These are phyloP conservation scores for Pithys albifrons DNA, from an alignment of 2,113 vertebrate genomes.

Conservation along the genomic window DNA sequence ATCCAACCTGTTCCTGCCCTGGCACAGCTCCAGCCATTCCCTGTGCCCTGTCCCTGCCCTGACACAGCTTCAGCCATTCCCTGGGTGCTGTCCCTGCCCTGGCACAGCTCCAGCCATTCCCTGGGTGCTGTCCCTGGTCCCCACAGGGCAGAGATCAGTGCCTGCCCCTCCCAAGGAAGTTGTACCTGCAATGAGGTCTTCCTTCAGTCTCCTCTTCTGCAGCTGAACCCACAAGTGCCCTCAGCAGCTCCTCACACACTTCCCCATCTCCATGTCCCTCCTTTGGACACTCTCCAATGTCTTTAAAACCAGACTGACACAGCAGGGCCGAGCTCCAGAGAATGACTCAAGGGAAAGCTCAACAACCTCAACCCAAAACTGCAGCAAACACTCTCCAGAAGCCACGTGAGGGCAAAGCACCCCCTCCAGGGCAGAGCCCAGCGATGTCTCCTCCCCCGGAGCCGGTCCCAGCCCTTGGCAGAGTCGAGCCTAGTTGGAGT, in stretches of 20 bases:
- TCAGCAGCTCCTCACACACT: neutral
- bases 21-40: neutral
- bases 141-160: neutral
- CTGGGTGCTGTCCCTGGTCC: neutral
- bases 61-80: neutral
- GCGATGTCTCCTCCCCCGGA: accelerated
- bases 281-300: neutral
- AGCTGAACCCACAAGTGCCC: neutral
- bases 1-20: neutral
- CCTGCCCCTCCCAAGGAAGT: neutral
- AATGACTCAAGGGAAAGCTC: neutral
- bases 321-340: neutral
- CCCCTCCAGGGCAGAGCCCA: accelerated
- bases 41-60: neutral
- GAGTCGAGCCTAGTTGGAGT: accelerated
- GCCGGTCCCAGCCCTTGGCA: neutral
- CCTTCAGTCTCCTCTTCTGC: neutral
- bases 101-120: neutral
- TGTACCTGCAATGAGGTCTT: neutral
- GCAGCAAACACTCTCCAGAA: neutral
- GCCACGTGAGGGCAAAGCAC: neutral
- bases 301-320: neutral
- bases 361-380: neutral
- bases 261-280: neutral
- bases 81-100: neutral